Evolutionary conservation across 2,888 invertebrate genomes (phyloP).

Genomic region (Tubulanus polymorphus): DNA sequence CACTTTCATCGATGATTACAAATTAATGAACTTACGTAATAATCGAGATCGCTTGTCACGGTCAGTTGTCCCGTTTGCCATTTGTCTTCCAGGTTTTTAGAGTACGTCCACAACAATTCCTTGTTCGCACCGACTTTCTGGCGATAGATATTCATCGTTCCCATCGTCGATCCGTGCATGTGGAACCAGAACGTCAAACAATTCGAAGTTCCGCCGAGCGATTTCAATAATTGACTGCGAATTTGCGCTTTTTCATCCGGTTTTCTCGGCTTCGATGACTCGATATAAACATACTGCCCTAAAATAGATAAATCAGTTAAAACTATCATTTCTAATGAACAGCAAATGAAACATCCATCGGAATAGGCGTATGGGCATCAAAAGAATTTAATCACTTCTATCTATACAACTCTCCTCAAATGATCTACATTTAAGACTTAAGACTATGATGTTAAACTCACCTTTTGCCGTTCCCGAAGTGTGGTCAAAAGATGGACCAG

Average conservation of each 20-base stretch:
- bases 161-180: conserved; percentile 41
- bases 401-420: no score
- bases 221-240: neutral
- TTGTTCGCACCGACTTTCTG: conserved; percentile 9
- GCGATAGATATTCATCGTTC: conserved; percentile 29
- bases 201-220: conserved; percentile 19
- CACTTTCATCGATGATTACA: no score
- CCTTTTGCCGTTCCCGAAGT: neutral
- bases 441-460: neutral
- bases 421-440: no score
- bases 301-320: neutral
- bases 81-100: conserved; percentile 29
- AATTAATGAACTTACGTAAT: no score
- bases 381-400: no score
- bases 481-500: conserved; percentile 6
- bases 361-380: no score
- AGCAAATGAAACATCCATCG: no score
- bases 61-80: conserved; percentile 26
- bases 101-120: conserved; percentile 22
- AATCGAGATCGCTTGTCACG: conserved; percentile 10
- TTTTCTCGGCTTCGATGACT: conserved; percentile 59
- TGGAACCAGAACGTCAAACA: conserved; percentile 45
- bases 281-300: conserved; percentile 62
- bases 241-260: conserved; percentile 59
- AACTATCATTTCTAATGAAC: no score